Percentiles rank a stretch among this genome's conserved stretches.
Evolutionary conservation across 2,888 invertebrate species (phyloP).

Genomic region (Scaptomyza caliginosa): DNA sequence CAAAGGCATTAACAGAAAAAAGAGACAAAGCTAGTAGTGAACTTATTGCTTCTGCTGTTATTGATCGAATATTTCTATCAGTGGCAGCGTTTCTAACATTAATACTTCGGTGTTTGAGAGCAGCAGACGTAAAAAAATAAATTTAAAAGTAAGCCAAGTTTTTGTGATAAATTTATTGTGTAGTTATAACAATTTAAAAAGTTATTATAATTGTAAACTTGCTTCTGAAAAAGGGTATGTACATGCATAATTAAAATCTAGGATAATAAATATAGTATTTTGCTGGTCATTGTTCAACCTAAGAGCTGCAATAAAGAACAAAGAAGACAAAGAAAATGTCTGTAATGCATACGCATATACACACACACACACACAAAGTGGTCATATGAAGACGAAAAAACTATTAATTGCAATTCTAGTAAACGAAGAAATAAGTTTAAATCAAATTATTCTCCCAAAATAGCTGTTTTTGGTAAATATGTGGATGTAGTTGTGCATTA

Average conservation of each 20-base stretch:
- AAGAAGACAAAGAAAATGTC: conserved; percentile 21
- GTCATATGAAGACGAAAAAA: not conserved
- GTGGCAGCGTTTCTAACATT: conserved; percentile 6
- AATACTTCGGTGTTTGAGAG: conserved; percentile 31
- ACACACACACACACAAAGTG: not conserved
- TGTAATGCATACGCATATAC: conserved; percentile 3
- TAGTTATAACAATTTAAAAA: conserved; percentile 6
- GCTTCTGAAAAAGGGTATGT: conserved; percentile 34
- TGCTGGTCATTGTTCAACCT: no score
- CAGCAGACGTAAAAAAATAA: conserved; percentile 14
- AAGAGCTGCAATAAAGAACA: not conserved
- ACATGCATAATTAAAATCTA: not conserved
- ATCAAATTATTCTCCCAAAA: not conserved
- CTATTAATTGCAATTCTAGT: not conserved
- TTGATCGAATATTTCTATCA: not conserved
- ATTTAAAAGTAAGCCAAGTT: not conserved
- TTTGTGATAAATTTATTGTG: not conserved
- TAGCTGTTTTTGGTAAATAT: not conserved
- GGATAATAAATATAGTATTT: not conserved
- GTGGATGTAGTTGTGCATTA: not conserved
- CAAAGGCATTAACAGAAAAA: not conserved
- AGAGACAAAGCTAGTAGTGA: not conserved
- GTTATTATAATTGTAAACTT: not conserved
- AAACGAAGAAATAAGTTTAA: not conserved
- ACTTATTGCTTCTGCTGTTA: not conserved